These are phyloP conservation scores for Aphidius ervi DNA, from an alignment of 1,140 invertebrate genomes.

Conservation along the genomic window DNA sequence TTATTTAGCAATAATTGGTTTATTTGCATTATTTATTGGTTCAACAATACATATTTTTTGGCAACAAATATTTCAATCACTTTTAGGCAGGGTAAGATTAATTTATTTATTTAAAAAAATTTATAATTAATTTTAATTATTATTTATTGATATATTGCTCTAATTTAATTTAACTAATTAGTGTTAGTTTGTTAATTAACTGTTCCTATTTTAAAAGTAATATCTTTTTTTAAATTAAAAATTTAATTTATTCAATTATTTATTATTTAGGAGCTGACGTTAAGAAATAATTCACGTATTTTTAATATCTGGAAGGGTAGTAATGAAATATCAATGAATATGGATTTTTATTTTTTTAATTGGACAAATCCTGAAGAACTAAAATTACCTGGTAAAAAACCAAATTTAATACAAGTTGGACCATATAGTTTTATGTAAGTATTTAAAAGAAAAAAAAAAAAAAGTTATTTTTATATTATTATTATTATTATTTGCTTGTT, in stretches of 20 bases:
- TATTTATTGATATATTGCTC: too few species aligned
- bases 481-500: neutral
- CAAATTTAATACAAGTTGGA: slow-evolving; percentile 59
- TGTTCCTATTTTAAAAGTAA: too few species aligned
- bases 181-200: too few species aligned
- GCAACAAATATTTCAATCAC: too few species aligned
- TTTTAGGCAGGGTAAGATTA: too few species aligned
- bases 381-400: slow-evolving; percentile 44
- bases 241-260: neutral
- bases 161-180: too few species aligned
- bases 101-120: too few species aligned
- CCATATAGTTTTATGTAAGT: slow-evolving; percentile 64
- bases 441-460: neutral
- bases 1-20: too few species aligned
- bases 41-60: too few species aligned
- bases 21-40: too few species aligned
- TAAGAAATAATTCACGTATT: slow-evolving; percentile 42
- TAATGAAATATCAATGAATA: slow-evolving; percentile 47
- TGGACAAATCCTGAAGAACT: slow-evolving; percentile 58
- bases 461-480: neutral
- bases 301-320: slow-evolving; percentile 54
- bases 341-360: slow-evolving; percentile 58
- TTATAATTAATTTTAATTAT: too few species aligned
- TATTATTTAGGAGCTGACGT: slow-evolving; percentile 36
- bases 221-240: too few species aligned